Evolutionary conservation across 2,797 vertebrate species (phyloP).

Genomic region (Coreius guichenoti): DNA sequence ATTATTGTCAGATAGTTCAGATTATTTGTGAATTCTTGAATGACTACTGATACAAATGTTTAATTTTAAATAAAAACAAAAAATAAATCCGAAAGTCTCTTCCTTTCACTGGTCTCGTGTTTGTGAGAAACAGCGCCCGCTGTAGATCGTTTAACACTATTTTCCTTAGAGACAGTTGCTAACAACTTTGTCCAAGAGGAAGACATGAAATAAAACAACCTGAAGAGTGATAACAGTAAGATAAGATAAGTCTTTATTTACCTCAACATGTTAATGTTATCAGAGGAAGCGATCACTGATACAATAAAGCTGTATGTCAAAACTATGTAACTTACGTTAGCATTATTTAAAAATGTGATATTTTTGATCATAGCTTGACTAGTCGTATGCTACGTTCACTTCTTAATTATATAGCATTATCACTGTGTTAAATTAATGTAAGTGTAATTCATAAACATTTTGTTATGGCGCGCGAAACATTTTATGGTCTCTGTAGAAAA

Average conservation of each 20-base stretch:
- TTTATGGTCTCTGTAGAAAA: neutral
- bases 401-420: neutral
- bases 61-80: neutral
- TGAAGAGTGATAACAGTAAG: neutral
- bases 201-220: neutral
- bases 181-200: slow-evolving; percentile 70
- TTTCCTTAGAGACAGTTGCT: slow-evolving; percentile 76
- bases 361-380: neutral
- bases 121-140: slow-evolving; percentile 18
- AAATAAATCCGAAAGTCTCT: neutral
- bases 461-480: too few species aligned
- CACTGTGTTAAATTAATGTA: neutral
- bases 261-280: neutral
- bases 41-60: neutral
- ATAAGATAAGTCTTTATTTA: slow-evolving; percentile 13
- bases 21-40: neutral
- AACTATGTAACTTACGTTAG: too few species aligned
- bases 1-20: neutral
- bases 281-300: neutral
- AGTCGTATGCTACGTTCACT: neutral
- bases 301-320: neutral
- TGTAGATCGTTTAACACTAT: neutral
- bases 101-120: neutral
- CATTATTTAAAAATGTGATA: neutral
- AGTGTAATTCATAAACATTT: neutral